phyloP scores from a whole-genome alignment of 1,140 invertebrate species.

The Pinna nobilis region DNA sequence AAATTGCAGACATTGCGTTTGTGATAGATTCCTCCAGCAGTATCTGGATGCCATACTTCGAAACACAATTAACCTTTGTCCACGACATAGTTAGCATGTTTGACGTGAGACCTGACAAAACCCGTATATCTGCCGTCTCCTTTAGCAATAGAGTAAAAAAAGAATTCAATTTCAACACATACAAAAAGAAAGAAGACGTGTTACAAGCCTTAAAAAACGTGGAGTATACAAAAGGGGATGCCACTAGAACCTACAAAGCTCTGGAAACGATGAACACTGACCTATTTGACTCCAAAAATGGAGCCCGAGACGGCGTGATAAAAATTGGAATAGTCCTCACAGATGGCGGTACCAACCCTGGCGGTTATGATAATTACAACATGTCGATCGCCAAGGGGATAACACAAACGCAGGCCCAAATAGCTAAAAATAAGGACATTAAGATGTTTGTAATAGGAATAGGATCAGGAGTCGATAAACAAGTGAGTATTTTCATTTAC shows the following conservation, averaged over 20 bases:
- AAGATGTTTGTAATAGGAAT: slow-evolving; percentile 60
- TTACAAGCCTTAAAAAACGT: slow-evolving; percentile 45
- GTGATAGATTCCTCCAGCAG: slow-evolving; percentile 64
- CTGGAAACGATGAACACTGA: slow-evolving; percentile 33
- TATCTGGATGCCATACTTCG: slow-evolving; percentile 59
- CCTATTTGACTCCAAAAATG: slow-evolving; percentile 43
- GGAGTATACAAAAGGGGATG: slow-evolving; percentile 37
- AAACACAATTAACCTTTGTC: slow-evolving; percentile 57
- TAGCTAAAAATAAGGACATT: slow-evolving; percentile 41
- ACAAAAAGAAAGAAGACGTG: slow-evolving; percentile 38
- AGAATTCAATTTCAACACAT: slow-evolving; percentile 52
- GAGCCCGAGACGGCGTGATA: slow-evolving; percentile 45
- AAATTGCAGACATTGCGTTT: slow-evolving; percentile 64
- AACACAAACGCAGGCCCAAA: slow-evolving; percentile 19
- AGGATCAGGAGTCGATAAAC: slow-evolving; percentile 41
- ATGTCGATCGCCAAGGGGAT: slow-evolving; percentile 26
- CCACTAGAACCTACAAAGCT: slow-evolving; percentile 50
- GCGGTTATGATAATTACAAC: slow-evolving; percentile 31
- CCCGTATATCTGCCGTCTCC: slow-evolving; percentile 50
- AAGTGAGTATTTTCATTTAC: background rate
- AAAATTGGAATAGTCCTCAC: slow-evolving; percentile 61
- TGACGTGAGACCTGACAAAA: slow-evolving; percentile 46
- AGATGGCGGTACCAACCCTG: slow-evolving; percentile 57
- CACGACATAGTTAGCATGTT: slow-evolving; percentile 56
- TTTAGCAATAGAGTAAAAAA: slow-evolving; percentile 47